Evolutionary conservation across 1,140 invertebrate genomes (phyloP), one percentile per base, ranked within the genome.

Genomic region (Drosophila dunni): DNA sequence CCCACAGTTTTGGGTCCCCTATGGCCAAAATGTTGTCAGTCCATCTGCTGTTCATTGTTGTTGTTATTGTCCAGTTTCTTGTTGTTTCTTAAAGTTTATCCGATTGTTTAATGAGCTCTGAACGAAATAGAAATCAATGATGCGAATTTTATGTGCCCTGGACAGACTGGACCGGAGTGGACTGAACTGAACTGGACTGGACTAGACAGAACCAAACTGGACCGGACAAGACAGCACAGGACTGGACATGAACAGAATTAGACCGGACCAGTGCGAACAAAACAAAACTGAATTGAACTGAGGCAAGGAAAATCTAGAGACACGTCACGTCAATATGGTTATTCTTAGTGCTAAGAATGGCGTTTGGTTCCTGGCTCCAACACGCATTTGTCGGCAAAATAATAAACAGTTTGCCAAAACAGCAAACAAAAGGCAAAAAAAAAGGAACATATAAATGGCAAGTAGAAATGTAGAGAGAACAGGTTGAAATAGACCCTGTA

Each of bases 81-180:
- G 58, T 63, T 68, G 54, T 67, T 67, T 77, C 70, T 78, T 75
- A 70, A 78, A 78, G 60, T 75, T 78, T 78, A 78, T 75, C 72
- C 75, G 75, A 75, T 78, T 78, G 75, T 78, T 78, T 78, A 78
- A 78, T 78, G 75, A 78, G 75, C 75, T 78, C 64, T 78, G 75
- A 78, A 78, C 56, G 72, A 75, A 68, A 78, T 78, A 78, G 75
- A 78, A 78, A 78, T 78, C 75, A 78, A 78, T 78, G 75, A 78
- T 78, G 75, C 75, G 75, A 70, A 71, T 78, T 78, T 78, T 78
- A 78, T 78, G 70, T 75, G 75, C 61, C 66, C 54, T 58, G 40
- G 62, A 33, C 69, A 67, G 54, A 65, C 62, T 36, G 45, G 42
- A 63, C 68, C 13, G 40, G 40, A 70, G 40, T 36, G 36, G 13